Base-by-base conservation (phyloP, 2,797 vertebrate genomes). In the Prunella strophiata region DNA sequence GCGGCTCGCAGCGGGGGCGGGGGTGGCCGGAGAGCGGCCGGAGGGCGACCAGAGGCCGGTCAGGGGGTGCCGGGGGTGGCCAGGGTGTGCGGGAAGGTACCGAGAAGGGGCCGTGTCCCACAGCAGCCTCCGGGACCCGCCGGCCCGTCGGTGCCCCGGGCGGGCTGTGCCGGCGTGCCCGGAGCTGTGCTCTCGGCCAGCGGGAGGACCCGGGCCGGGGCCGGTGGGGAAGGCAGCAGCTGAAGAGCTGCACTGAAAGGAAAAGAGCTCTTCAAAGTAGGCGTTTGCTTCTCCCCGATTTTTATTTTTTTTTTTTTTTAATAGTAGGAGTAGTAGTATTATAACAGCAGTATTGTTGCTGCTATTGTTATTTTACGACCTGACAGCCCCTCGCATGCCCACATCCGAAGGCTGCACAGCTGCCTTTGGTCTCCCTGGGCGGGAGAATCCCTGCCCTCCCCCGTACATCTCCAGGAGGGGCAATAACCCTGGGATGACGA, bases 241-340 rank as follows among this genome's bases (percentile, higher is more conserved):
- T 16, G 7, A 29, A 10, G 63, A 8, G 26, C n/a, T 42, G 63
- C 47, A 0, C 51, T 26, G 9, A 16, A 47, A 27, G 40, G 36
- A 18, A 36, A 73, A 38, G 59, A 26, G 20, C 3, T 16, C 36
- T 63, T 80, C 5, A 6, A 61, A 85, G 36, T 1, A 12, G 18
- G 32, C 0, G 1, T 9, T 23, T 4, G 13, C 22, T 20, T 79
- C 40, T 30, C n/a, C 11, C 2, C 10, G 45, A 11, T 1, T 27
- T n/a, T 36, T 72, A 7, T 34, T 34, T 34, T 34, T 30, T 61
- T 63, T 65, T 29, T 16, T 13, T 72, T 16, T 9, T 34, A 29
- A 21, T 27, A 21, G 7, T 16, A 15, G 5, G 14, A 10, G 10
- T 50, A 18, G 38, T 18, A 20, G 2, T 43, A 16, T 16, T 29